phyloP scores from a whole-genome alignment of 2,888 invertebrate species.

The Drosophila neutralis region DNA sequence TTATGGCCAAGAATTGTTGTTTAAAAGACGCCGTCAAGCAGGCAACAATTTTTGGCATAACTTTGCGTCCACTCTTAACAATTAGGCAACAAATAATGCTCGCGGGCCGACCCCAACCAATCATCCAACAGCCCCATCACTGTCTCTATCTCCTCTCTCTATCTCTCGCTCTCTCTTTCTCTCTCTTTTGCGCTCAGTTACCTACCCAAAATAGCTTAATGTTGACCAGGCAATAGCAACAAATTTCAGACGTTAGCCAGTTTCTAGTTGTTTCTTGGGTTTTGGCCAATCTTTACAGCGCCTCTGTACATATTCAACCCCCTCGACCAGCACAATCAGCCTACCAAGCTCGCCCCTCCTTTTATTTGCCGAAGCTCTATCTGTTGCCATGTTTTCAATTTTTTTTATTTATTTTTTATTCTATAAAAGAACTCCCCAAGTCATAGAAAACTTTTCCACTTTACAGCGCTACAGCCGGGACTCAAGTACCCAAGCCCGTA shows the following conservation, averaged over 20 bases:
- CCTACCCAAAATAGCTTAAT: conserved; percentile 66
- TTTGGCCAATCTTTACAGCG: neutral
- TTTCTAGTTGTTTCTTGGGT: conserved; percentile 25
- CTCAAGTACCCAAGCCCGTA: neutral
- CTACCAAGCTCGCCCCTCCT: neutral
- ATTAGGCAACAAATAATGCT: conserved; percentile 64
- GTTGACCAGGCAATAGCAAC: conserved; percentile 27
- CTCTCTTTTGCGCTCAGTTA: conserved; percentile 2
- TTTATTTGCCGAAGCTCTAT: conserved; percentile 13
- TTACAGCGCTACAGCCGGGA: conserved; percentile 50
- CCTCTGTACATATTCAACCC: conserved; percentile 1
- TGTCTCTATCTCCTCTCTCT: too few species aligned
- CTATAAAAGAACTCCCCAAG: conserved; percentile 26
- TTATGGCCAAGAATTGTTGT: conserved; percentile 62
- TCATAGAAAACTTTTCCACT: conserved; percentile 72
- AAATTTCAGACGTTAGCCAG: conserved; percentile 30
- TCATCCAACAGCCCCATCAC: neutral
- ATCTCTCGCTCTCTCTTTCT: neutral
- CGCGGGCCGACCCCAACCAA: neutral
- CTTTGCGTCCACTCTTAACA: conserved; percentile 42
- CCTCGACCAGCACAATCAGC: neutral
- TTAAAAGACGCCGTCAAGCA: conserved; percentile 56
- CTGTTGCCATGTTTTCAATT: conserved; percentile 28
- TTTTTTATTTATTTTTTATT: conserved; percentile 16
- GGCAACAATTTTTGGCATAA: conserved; percentile 56